Conservation (phyloP, 2,888 invertebrate genomes). For the Ypsolopha sequella region DNA sequence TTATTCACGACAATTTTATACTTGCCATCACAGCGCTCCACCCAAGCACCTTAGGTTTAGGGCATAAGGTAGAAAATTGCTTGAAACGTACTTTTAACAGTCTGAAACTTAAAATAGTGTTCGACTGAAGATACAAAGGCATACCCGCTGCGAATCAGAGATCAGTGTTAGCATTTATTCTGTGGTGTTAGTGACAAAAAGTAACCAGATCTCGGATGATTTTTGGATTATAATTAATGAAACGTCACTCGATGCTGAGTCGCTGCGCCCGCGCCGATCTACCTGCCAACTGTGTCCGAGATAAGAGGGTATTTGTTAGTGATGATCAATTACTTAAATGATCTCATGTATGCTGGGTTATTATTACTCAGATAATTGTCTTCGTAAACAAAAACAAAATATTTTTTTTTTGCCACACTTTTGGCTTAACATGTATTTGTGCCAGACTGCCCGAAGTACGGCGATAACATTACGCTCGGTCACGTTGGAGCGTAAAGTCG, state of each 20-base stretch:
- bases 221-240: conserved; percentile 54
- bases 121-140: background rate
- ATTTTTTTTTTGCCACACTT: too few species aligned
- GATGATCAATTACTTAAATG: background rate
- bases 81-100: background rate
- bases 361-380: too few species aligned
- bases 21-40: background rate
- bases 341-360: too few species aligned
- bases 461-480: too few species aligned
- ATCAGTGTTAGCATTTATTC: too few species aligned
- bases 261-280: conserved; percentile 3
- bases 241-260: conserved; percentile 38
- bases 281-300: background rate
- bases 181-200: conserved; percentile 20
- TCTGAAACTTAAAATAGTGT: background rate
- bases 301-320: background rate
- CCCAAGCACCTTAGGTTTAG: background rate
- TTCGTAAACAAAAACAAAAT: too few species aligned
- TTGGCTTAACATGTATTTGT: too few species aligned
- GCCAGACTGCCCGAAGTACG: too few species aligned
- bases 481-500: too few species aligned
- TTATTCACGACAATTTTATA: conserved; percentile 1
- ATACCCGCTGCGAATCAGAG: conserved; percentile 45
- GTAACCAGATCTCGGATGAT: conserved; percentile 39
- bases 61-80: background rate